These are phyloP conservation scores for Pecten maximus DNA, from an alignment of 2,888 invertebrate genomes.

Conservation along the genomic window DNA sequence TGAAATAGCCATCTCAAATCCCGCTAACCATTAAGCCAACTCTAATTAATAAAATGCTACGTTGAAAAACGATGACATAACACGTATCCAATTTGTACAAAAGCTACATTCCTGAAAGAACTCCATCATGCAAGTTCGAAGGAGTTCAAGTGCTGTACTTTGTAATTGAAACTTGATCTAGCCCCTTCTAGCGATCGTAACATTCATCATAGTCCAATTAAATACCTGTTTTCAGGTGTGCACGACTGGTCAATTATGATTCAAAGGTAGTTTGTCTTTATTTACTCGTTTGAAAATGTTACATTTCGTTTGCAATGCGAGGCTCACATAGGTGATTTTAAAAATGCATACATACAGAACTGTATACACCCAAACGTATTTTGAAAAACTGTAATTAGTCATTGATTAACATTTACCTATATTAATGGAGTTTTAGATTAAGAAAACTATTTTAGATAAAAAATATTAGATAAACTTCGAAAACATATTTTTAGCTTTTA, in stretches of 20 bases:
- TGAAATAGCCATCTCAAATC: no score
- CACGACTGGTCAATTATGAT: neutral
- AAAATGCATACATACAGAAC: neutral
- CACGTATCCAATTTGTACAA: neutral
- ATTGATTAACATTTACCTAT: neutral
- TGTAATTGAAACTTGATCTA: neutral
- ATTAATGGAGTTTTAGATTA: neutral
- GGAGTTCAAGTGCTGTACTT: neutral
- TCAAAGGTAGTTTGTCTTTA: conserved; percentile 17
- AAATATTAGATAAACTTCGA: neutral
- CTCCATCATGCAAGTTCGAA: neutral
- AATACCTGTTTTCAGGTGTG: neutral
- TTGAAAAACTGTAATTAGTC: neutral
- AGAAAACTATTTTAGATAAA: neutral
- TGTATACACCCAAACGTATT: neutral
- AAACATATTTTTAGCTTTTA: neutral
- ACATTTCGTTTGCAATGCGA: neutral
- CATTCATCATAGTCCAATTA: neutral
- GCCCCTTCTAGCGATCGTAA: neutral
- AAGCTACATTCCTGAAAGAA: neutral
- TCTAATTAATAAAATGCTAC: no score
- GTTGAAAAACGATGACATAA: no score
- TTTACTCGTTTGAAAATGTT: conserved; percentile 10
- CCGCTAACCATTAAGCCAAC: no score
- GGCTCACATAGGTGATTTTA: neutral